Evolutionary conservation across 2,797 vertebrate species (phyloP).

Genomic region (Lithobates sylvaticus): DNA sequence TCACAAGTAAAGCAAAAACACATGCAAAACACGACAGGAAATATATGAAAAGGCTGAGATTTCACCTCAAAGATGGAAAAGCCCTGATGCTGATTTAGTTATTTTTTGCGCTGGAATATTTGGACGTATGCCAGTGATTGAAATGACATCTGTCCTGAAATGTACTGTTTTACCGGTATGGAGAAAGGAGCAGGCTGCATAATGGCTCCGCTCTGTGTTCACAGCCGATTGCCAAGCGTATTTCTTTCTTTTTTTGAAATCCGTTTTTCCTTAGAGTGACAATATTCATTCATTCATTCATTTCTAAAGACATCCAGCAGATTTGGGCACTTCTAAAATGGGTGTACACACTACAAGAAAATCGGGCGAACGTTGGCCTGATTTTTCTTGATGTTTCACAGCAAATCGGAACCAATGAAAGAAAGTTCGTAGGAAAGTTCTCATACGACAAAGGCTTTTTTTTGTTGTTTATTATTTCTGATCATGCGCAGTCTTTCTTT

Average conservation of each 20-base stretch:
- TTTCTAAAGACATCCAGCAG: not conserved
- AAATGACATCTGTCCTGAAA: conserved; percentile 51
- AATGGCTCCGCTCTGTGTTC: not conserved
- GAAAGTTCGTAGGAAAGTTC: too few species aligned
- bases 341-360: too few species aligned
- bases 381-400: too few species aligned
- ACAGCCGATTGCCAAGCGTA: not conserved
- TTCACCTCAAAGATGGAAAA: conserved; percentile 34
- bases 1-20: conserved; percentile 39
- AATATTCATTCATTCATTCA: not conserved
- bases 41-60: not conserved
- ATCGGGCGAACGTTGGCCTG: too few species aligned
- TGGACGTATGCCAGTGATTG: conserved; percentile 34
- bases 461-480: too few species aligned
- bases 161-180: conserved; percentile 38
- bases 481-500: too few species aligned
- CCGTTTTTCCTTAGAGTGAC: not conserved
- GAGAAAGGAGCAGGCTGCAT: not conserved
- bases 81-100: conserved; percentile 16
- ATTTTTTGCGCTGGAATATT: conserved; percentile 10
- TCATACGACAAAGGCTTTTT: too few species aligned
- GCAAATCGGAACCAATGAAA: too few species aligned
- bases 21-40: conserved; percentile 40
- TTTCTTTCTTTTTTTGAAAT: not conserved
- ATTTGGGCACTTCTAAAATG: not conserved